Conservation (phyloP, 2,888 invertebrate species). For the Leucozona laternaria region DNA sequence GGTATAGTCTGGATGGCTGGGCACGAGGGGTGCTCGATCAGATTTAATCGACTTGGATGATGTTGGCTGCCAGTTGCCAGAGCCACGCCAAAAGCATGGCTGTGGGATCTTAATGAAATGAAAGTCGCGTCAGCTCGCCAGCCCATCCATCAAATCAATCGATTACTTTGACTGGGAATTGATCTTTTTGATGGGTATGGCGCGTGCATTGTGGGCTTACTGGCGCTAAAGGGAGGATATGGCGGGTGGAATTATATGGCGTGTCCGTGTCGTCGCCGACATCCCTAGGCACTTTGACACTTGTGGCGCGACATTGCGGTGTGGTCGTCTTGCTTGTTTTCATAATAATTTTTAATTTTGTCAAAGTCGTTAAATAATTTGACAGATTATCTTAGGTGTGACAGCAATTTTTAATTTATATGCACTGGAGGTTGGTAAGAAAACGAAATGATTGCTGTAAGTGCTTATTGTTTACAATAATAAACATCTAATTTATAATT, state of each 20-base stretch:
- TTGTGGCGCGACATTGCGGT: conserved; percentile 70
- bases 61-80: conserved; percentile 45
- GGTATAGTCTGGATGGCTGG: conserved; percentile 50
- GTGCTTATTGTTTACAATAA: conserved; percentile 22
- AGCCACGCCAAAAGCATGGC: conserved; percentile 35
- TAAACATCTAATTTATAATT: conserved; percentile 8
- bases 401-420: conserved; percentile 52
- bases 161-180: conserved; percentile 60
- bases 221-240: conserved; percentile 47
- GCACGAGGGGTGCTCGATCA: conserved; percentile 54
- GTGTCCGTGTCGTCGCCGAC: conserved; percentile 48
- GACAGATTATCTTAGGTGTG: conserved; percentile 62
- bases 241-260: conserved; percentile 38
- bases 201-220: conserved; percentile 32
- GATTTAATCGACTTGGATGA: conserved; percentile 64
- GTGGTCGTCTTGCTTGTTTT: conserved; percentile 48
- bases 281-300: conserved; percentile 64
- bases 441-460: conserved; percentile 31
- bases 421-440: conserved; percentile 24
- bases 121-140: conserved; percentile 70
- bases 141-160: conserved; percentile 72
- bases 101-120: conserved; percentile 58
- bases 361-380: conserved; percentile 41
- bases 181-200: conserved; percentile 68
- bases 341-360: conserved; percentile 36